Percentiles rank a stretch among this genome's conserved stretches.
Conservation (phyloP, 1,140 invertebrate genomes). For the Ceratina japonica region DNA sequence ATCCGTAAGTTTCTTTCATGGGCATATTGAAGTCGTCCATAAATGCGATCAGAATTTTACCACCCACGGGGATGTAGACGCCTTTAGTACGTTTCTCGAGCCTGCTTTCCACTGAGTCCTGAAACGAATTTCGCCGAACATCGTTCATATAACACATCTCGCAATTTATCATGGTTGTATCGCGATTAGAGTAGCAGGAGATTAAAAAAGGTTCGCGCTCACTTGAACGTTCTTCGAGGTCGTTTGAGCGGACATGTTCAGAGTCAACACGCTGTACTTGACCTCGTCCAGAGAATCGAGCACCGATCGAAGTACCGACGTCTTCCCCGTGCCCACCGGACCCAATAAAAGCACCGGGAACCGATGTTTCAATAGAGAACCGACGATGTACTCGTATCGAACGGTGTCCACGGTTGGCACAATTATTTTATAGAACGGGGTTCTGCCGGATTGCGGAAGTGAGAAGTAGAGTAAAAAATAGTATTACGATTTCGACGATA, state of each 20-base stretch:
- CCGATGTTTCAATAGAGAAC: slow-evolving; percentile 81
- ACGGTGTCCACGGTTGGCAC: slow-evolving; percentile 92
- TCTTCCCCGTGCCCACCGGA: slow-evolving; percentile 91
- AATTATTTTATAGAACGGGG: slow-evolving; percentile 89
- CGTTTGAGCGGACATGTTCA: slow-evolving; percentile 93
- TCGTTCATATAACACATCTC: neutral
- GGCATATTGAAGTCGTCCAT: slow-evolving; percentile 96
- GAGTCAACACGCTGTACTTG: slow-evolving; percentile 84
- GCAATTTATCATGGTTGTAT: neutral
- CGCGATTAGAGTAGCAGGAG: too few species aligned
- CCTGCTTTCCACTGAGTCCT: slow-evolving; percentile 88
- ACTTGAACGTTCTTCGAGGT: slow-evolving; percentile 86
- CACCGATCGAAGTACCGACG: slow-evolving; percentile 86
- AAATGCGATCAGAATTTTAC: slow-evolving; percentile 89
- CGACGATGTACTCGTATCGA: slow-evolving; percentile 87
- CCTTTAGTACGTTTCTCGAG: slow-evolving; percentile 92
- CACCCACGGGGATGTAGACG: slow-evolving; percentile 86
- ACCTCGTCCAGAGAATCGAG: slow-evolving; percentile 82
- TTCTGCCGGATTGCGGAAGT: slow-evolving; percentile 71
- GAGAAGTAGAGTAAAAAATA: neutral
- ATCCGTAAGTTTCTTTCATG: slow-evolving; percentile 90
- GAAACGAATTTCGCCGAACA: neutral
- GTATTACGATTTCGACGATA: too few species aligned
- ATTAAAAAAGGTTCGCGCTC: neutral
- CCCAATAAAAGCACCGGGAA: slow-evolving; percentile 88